phyloP scores from a whole-genome alignment of 1,140 invertebrate genomes.

The Euschistus heros region DNA sequence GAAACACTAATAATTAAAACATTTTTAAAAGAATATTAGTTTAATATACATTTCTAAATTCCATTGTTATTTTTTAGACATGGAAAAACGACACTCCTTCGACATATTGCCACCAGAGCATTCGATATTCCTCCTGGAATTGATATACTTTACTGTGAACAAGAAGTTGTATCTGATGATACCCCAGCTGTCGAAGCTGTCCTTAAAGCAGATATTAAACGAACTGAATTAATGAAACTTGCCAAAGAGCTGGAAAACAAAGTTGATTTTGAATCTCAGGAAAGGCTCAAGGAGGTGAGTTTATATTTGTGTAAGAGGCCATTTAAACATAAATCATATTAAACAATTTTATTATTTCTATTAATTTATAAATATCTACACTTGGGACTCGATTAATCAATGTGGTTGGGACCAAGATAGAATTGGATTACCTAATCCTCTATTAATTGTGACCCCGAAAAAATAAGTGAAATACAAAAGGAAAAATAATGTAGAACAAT shows the following conservation, averaged over 20 bases:
- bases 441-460: no score
- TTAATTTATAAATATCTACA: no score
- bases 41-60: no score
- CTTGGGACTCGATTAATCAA: no score
- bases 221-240: slow-evolving; percentile 70
- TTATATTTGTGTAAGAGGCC: not conserved
- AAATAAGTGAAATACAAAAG: no score
- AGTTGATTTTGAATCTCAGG: slow-evolving; percentile 57
- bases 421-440: no score
- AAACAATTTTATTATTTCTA: no score
- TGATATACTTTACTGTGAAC: slow-evolving; percentile 96
- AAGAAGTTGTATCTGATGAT: slow-evolving; percentile 92
- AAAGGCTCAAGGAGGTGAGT: slow-evolving; percentile 68
- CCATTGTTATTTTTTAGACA: slow-evolving; percentile 48
- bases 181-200: slow-evolving; percentile 86
- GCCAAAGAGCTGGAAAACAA: slow-evolving; percentile 70
- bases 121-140: slow-evolving; percentile 93
- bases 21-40: no score
- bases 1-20: no score
- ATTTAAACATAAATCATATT: no score
- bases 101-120: slow-evolving; percentile 79
- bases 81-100: slow-evolving; percentile 95
- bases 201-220: slow-evolving; percentile 82
- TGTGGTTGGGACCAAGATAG: no score
- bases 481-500: no score